Base-by-base conservation (phyloP, 2,113 vertebrate species). In the Ammodramus savannarum region DNA sequence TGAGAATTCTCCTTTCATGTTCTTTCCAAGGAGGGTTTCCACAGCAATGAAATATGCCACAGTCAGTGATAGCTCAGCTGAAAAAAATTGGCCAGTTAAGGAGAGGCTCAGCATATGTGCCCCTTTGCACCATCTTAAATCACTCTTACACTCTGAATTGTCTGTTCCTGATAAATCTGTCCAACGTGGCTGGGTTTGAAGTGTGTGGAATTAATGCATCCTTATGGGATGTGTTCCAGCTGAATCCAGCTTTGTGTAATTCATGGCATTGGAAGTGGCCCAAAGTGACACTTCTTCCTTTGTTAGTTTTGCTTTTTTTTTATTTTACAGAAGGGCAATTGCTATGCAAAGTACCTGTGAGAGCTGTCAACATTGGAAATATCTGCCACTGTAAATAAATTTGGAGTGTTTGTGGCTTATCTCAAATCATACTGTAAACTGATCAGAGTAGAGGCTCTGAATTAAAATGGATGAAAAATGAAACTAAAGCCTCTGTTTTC, bases 31-130 rank as follows among this genome's bases (percentile, higher is more conserved):
- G 69, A 67, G 62, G 17, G 16, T 76, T 93, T 96, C 55, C 34
- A 48, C 61, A 49, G 61, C 44, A 59, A 79, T 96, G 81, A 96
- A 92, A 86, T 76, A 94, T 49, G 80, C 77, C 78, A 85, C 75
- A 85, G 80, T 69, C 84, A 75, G 2, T 62, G 87, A 83, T 54
- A 67, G 69, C 78, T 73, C 51, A 49, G 87, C 68, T 82, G 85
- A 74, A 80, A 58, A 83, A 77, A 72, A 89, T 16, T 15, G 59
- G 32, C 51, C 65, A 74, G 77, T 90, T 91, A 90, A 91, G 66
- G 52, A 88, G 79, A 86, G 52, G 55, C 69, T 93, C 38, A 58
- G 91, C 25, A 13, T 68, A 29, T 0, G 16, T 79, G 89, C 44
- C 63, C 51, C 92, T 87, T 31, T 79, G 39, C 41, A 77, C 26